Evolutionary conservation across 2,797 vertebrate genomes (phyloP).

Genomic region (Eospalax fontanierii): DNA sequence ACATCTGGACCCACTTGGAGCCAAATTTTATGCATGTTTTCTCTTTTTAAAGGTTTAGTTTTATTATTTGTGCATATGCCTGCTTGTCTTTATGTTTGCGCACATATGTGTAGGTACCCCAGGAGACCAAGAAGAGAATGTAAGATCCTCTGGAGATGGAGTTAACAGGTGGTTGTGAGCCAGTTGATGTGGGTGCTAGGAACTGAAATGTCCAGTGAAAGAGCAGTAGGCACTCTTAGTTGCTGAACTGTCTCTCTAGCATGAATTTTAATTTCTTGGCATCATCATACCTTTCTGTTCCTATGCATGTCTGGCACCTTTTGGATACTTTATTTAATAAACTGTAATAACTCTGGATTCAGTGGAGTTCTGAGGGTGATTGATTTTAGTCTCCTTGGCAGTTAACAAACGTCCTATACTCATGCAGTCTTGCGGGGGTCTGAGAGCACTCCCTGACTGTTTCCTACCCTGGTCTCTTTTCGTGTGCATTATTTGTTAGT

Average conservation of each 20-base stretch:
- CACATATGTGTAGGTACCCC: too few species aligned
- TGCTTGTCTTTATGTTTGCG: too few species aligned
- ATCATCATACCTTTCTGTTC: not conserved
- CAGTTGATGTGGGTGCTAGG: too few species aligned
- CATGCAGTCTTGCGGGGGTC: not conserved
- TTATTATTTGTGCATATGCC: too few species aligned
- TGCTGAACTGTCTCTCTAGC: too few species aligned
- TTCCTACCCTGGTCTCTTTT: not conserved
- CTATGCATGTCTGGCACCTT: not conserved
- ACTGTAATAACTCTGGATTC: not conserved
- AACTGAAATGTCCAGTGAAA: not conserved
- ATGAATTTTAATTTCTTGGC: too few species aligned
- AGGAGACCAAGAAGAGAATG: too few species aligned
- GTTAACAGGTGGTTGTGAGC: too few species aligned
- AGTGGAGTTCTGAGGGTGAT: not conserved
- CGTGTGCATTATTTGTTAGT: too few species aligned
- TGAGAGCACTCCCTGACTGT: not conserved
- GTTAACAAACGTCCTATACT: not conserved
- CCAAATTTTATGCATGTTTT: not conserved
- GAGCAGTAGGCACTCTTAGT: too few species aligned
- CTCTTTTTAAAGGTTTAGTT: not conserved
- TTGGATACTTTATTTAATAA: not conserved
- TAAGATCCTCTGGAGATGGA: too few species aligned
- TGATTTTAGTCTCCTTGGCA: not conserved
- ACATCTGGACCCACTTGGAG: not conserved